Evolutionary conservation across 2,113 vertebrate genomes (phyloP).

Genomic region (Apodemus speciosus): DNA sequence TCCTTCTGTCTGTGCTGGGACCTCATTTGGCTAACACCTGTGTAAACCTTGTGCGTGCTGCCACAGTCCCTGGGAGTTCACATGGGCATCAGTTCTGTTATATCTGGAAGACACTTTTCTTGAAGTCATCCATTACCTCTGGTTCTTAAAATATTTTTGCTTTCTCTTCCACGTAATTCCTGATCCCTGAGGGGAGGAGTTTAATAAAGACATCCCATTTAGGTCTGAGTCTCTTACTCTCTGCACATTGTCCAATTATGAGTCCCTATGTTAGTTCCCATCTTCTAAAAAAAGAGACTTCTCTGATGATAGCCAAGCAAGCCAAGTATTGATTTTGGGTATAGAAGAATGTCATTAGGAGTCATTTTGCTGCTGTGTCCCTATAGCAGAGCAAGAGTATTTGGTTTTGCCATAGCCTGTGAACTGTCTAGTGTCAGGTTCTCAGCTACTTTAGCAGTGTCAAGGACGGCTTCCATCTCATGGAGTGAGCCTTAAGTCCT

Average conservation of each 20-base stretch:
- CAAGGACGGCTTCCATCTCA: background rate
- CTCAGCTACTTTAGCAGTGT: background rate
- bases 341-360: background rate
- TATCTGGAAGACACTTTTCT: background rate
- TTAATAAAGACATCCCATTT: background rate
- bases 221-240: background rate
- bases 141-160: background rate
- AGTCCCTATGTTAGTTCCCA: background rate
- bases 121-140: background rate
- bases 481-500: background rate
- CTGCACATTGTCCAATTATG: background rate
- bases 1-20: background rate
- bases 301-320: background rate
- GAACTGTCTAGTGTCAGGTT: background rate
- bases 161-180: background rate
- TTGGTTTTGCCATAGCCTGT: background rate
- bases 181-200: background rate
- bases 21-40: background rate
- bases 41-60: background rate
- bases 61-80: background rate
- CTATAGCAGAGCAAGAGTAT: background rate
- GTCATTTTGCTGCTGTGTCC: background rate
- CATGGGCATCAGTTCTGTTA: background rate
- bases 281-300: background rate
- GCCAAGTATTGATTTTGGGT: background rate